Evolutionary conservation across 2,888 invertebrate species (phyloP).

Genomic region (Helobdella robusta): DNA sequence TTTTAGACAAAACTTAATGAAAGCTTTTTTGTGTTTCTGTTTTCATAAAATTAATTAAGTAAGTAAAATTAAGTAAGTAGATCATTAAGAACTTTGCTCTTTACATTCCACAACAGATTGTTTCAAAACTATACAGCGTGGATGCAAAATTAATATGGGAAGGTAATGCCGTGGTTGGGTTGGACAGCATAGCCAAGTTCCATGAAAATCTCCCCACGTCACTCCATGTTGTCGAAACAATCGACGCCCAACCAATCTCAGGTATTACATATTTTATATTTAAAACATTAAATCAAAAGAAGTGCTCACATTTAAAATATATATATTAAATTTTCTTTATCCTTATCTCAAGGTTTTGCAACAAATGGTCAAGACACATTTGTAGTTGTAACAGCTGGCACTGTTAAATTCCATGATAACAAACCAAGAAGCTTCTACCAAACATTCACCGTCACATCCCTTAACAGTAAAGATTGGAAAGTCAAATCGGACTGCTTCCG

Average conservation of each 20-base stretch:
- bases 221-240: constrained; percentile 64
- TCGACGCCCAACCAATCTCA: constrained; percentile 77
- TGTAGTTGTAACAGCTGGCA: neutral
- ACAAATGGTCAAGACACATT: constrained; percentile 15
- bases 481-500: constrained; percentile 19
- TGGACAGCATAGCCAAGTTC: constrained; percentile 74
- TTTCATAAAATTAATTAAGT: no score
- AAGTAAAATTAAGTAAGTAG: no score
- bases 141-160: constrained; percentile 81
- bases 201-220: constrained; percentile 72
- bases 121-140: constrained; percentile 72
- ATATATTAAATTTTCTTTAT: neutral
- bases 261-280: constrained; percentile 47
- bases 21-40: no score
- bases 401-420: neutral
- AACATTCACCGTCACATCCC: constrained; percentile 12
- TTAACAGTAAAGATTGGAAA: constrained; percentile 14
- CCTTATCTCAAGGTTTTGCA: neutral
- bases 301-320: neutral
- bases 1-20: no score
- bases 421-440: constrained; percentile 1
- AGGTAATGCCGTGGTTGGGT: constrained; percentile 73
- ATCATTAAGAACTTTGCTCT: no score
- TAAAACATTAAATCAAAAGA: neutral
- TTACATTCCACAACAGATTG: constrained; percentile 40